Evolutionary conservation across 2,113 vertebrate genomes (phyloP), one percentile per base, ranked within the genome.

Genomic region (Campylomormyrus numenius): DNA sequence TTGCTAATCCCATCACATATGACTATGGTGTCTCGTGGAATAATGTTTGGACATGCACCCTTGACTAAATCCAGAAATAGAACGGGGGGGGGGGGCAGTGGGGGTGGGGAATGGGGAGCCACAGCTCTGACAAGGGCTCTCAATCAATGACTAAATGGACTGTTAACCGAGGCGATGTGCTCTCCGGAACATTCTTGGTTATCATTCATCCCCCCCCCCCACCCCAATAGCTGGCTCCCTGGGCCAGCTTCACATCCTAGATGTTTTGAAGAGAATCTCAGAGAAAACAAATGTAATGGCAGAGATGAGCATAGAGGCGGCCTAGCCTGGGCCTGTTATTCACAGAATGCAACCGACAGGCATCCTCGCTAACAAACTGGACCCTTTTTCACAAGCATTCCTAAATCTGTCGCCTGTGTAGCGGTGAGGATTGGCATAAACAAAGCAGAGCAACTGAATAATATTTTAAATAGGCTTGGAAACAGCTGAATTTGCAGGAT

Each of bases 1-100:
- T 92, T 94, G 93, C 93, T 95, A 95, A 94, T 96, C 94, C 94
- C 93, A 94, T 96, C 94, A 94, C 95, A 94, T 95, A 93, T 87
- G 0, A 93, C 93, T 89, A 92, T 92, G 92, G 93, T 90, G 92
- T 95, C 95, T 95, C 89, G 91, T 93, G 90, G 93, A 95, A 94
- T 93, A 93, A 95, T 94, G 94, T 94, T 94, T 90, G 90, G 93
- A 94, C 91, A 87, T 94, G 91, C 92, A 93, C 89, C 93, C 94
- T 93, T 94, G 94, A 94, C 91, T 89, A 93, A 92, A 92, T 94
- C 94, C 94, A 92, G 91, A 94, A 93, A 92, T 92, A 91, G 94
- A 93, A 94, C 10, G 0, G 52, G 13, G 89, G 39, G 66, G 10
- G 50, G 50, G 15, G 45, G 50, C 3, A 15, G 2, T 15, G 52